Evolutionary conservation across 2,113 vertebrate genomes (phyloP).

Genomic region (Ovis canadensis): DNA sequence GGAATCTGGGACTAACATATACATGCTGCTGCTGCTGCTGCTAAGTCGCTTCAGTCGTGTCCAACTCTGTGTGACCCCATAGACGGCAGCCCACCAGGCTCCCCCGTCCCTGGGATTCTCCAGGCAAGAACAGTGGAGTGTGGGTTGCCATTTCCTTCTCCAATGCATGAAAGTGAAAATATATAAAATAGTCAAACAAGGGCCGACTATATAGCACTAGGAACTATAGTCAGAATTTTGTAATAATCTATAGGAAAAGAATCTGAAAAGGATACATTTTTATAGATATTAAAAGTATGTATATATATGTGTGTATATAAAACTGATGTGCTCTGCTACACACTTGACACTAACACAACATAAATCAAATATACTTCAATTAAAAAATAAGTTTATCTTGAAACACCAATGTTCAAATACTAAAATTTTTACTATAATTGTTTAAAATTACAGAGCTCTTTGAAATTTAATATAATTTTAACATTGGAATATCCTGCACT

Average conservation of each 20-base stretch:
- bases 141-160: no score
- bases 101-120: no score
- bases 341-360: not conserved
- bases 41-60: no score
- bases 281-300: not conserved
- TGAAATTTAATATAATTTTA: not conserved
- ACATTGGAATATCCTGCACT: not conserved
- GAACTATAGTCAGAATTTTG: not conserved
- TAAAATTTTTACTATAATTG: not conserved
- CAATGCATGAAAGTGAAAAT: no score
- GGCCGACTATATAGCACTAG: not conserved
- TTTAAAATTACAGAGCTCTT: not conserved
- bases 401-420: not conserved
- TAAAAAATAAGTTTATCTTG: not conserved
- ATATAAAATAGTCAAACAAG: not conserved
- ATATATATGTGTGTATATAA: not conserved
- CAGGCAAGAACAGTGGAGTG: no score
- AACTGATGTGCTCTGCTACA: not conserved
- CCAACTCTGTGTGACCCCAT: no score
- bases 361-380: not conserved
- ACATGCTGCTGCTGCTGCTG: not conserved
- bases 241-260: not conserved
- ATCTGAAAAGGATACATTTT: not conserved
- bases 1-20: not conserved
- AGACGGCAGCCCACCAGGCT: no score